Percentiles rank a stretch among this genome's conserved stretches.
These are phyloP conservation scores for Microcebus jonahi DNA, from an alignment of 2,113 vertebrate species.

Conservation along the genomic window DNA sequence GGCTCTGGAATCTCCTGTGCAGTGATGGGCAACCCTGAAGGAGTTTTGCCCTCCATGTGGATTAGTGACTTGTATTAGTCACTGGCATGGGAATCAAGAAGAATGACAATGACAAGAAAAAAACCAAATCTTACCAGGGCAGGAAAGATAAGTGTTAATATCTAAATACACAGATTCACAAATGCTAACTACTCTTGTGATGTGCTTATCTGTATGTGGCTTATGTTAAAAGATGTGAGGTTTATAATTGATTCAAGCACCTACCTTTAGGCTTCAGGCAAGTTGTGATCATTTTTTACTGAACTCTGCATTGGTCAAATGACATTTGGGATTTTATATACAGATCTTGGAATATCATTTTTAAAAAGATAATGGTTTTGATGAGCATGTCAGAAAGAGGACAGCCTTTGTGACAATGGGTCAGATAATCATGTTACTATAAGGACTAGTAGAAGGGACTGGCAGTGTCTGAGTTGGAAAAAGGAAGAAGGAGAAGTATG, in stretches of 20 bases:
- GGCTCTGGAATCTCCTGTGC: background rate
- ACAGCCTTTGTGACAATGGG: background rate
- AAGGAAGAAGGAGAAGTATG: background rate
- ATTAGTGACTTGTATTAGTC: background rate
- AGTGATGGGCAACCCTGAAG: background rate
- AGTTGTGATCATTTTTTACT: background rate
- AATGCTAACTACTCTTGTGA: background rate
- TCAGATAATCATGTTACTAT: background rate
- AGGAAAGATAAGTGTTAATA: background rate
- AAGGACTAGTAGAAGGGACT: background rate
- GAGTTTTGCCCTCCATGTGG: background rate
- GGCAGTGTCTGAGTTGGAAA: background rate
- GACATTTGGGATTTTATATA: conserved; percentile 42
- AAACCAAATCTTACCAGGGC: background rate
- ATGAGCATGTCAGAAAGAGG: background rate
- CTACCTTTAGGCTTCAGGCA: background rate
- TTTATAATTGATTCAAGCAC: background rate
- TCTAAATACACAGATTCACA: background rate
- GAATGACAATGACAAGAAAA: conserved; percentile 14
- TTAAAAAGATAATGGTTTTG: background rate
- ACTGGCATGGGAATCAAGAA: background rate
- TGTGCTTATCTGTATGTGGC: background rate
- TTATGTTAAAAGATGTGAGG: background rate
- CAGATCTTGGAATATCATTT: background rate
- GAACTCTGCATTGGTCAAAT: background rate